Evolutionary conservation across 2,113 vertebrate genomes (phyloP).

Genomic region (Nesoenas mayeri): DNA sequence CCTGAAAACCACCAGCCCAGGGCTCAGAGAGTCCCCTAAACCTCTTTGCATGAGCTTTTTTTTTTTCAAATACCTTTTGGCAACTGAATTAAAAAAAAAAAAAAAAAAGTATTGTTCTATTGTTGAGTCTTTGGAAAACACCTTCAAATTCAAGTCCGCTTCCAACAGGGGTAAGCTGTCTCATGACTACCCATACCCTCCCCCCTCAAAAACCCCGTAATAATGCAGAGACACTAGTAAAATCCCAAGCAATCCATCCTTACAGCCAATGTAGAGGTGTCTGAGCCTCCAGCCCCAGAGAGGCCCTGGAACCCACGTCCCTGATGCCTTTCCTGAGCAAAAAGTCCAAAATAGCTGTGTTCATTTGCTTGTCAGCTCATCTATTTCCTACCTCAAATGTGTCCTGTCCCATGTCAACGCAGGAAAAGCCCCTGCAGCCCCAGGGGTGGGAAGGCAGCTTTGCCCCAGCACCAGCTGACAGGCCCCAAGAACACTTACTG

Average conservation of each 20-base stretch:
- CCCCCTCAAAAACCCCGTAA: not conserved
- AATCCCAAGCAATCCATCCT: not conserved
- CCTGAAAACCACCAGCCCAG: not conserved
- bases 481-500: not conserved
- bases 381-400: not conserved
- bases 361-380: not conserved
- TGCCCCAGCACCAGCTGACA: not conserved
- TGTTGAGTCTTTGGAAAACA: not conserved
- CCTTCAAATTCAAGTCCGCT: not conserved
- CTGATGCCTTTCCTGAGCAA: not conserved
- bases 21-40: not conserved
- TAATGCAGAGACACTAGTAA: not conserved
- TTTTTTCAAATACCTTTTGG: not conserved
- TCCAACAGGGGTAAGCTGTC: not conserved
- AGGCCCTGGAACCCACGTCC: fast-evolving
- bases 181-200: not conserved
- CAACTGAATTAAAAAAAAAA: not conserved
- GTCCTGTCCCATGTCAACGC: fast-evolving
- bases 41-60: not conserved
- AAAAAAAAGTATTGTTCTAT: not conserved
- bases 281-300: not conserved
- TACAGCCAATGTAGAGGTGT: not conserved
- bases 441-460: not conserved
- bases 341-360: not conserved
- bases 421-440: not conserved